These are phyloP conservation scores for Desmodus rotundus DNA, from an alignment of 2,113 vertebrate species.

Conservation along the genomic window DNA sequence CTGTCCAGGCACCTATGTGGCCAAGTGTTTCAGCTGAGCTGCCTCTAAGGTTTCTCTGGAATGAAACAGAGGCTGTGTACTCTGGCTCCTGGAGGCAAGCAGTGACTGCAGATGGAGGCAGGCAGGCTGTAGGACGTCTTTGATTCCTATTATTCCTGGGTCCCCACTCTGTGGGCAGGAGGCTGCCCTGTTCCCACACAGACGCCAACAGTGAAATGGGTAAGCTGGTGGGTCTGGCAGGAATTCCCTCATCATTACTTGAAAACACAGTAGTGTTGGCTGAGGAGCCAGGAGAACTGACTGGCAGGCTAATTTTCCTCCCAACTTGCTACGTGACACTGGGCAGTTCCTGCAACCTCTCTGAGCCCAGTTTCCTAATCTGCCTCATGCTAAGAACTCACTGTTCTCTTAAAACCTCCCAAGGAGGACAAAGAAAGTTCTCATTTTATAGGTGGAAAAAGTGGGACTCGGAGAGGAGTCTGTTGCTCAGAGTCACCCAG, in stretches of 20 bases:
- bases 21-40: neutral
- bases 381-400: neutral
- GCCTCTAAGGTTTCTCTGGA: slow-evolving; percentile 55
- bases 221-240: neutral
- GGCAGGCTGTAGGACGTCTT: neutral
- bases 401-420: neutral
- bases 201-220: neutral
- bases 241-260: neutral
- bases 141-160: neutral
- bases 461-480: neutral
- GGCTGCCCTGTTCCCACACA: neutral
- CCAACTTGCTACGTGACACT: neutral
- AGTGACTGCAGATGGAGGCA: neutral
- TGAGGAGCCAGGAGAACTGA: neutral
- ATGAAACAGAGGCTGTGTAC: slow-evolving; percentile 24
- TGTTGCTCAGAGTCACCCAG: neutral
- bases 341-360: neutral
- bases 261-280: neutral
- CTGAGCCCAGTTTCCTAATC: neutral
- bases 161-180: neutral
- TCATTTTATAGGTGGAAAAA: neutral
- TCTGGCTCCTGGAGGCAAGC: neutral
- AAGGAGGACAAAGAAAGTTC: slow-evolving; percentile 1
- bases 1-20: slow-evolving; percentile 36
- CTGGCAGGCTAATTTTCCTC: neutral